Evolutionary conservation across 30 jellyfish, hydroid and myxozoan species (phyloP).

Genomic region (Clytia hemisphaerica): DNA sequence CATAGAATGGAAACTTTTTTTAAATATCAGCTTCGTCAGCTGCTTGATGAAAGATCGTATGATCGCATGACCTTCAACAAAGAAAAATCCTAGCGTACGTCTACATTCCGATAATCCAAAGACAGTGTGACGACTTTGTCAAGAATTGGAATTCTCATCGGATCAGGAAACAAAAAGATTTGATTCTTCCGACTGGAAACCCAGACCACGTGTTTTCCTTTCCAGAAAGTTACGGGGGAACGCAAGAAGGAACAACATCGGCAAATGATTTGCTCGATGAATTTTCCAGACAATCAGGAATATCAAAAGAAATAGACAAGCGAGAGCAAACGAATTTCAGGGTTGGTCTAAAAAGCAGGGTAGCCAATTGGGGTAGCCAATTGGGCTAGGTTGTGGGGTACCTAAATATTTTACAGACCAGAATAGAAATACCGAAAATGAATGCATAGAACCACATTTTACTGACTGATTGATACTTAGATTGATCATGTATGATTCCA

Average conservation of each 20-base stretch:
- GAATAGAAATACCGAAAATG: too few species aligned
- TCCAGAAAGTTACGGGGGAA: slow-evolving; percentile 30
- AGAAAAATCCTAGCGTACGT: slow-evolving; percentile 26
- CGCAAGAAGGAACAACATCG: slow-evolving; percentile 16
- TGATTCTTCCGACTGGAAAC: slow-evolving; percentile 24
- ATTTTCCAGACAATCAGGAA: slow-evolving; percentile 25
- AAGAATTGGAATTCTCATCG: slow-evolving; percentile 16
- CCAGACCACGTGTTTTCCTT: slow-evolving; percentile 31
- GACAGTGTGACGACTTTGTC: slow-evolving; percentile 25
- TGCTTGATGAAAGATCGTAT: slow-evolving; percentile 18
- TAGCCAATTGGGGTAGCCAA: too few species aligned
- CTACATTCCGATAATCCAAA: slow-evolving; percentile 27
- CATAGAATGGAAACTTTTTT: slow-evolving; percentile 23
- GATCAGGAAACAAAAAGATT: slow-evolving; percentile 25
- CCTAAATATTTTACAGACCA: too few species aligned
- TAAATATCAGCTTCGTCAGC: slow-evolving; percentile 10
- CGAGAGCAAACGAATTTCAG: too few species aligned
- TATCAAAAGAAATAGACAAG: too few species aligned
- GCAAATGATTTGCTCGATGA: slow-evolving; percentile 13
- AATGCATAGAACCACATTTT: too few species aligned
- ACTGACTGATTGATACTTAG: too few species aligned
- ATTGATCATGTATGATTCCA: too few species aligned
- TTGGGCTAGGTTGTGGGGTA: too few species aligned
- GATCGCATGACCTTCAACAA: slow-evolving; percentile 26
- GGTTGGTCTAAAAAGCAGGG: too few species aligned